Base-by-base conservation (phyloP, 2,888 invertebrate species). In the Acholoe squamosa region DNA sequence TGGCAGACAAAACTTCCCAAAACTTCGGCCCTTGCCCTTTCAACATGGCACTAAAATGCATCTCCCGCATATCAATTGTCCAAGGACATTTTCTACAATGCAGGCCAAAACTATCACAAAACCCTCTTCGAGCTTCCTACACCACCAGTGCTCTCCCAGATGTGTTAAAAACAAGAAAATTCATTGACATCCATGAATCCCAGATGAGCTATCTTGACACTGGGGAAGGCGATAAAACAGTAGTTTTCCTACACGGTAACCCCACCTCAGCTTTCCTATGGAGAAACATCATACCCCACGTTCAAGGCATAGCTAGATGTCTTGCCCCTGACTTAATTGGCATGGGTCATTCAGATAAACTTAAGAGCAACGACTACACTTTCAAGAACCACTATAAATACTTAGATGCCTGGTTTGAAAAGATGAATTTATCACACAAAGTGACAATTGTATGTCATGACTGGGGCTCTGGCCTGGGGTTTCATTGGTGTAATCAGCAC, bases 391-490 rank as follows among this genome's bases (percentile, higher is more conserved):
- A 91, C 54, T 91, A 84, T 84, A 77, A 89, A 25, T 91, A 91
- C 67, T 51, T 91, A 28, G 34, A 77, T 89, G 80, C 89, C 12
- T 91, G 91, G 91, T 67, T 91, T 28, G 91, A 91, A 16, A 84
- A 76, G 22, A 84, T 91, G 91, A 61, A 84, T n/a, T 28, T 91
- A 0, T 88, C 91, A 80, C 33, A 84, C n/a, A 91, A 91, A 51
- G 28, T 91, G 0, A 77, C 16, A 1, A n/a, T 91, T 0, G 91
- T 91, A 7, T n/a, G 51, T 34, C 91, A 91, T 61, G 91, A 91
- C 77, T 91, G 91, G 91, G 91, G 91, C 19, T 90, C 91, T 5
- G 91, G 51, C 7, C 84, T 91, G 16, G 91, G 91, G 3, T 90
- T 91, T 31, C 91, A 90, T 54, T 91, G 91, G 91, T 61, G 86